Evolutionary conservation across 2,888 invertebrate genomes (phyloP).

Genomic region (Ophraella communa): DNA sequence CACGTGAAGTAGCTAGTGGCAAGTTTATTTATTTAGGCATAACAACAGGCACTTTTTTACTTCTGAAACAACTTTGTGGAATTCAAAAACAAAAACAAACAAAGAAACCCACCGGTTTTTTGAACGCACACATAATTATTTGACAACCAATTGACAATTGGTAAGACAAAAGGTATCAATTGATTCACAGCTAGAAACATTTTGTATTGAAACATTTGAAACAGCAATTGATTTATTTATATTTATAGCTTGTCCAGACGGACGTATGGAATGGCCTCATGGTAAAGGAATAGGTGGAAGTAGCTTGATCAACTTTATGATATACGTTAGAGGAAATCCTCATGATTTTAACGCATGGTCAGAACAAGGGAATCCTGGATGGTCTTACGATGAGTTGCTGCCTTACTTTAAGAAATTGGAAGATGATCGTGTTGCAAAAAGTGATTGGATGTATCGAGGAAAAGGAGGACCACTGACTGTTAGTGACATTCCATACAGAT

Average conservation of each 20-base stretch:
- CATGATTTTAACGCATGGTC: constrained; percentile 76
- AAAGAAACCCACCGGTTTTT: too few species aligned
- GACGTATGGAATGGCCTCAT: constrained; percentile 60
- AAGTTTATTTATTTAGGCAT: too few species aligned
- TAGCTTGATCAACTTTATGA: constrained; percentile 61
- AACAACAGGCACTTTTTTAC: too few species aligned
- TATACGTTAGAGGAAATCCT: constrained; percentile 67
- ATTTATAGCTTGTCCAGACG: constrained; percentile 56
- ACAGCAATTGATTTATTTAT: neutral
- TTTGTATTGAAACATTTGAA: too few species aligned
- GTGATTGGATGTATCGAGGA: constrained; percentile 53
- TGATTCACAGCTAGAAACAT: too few species aligned
- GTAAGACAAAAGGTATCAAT: too few species aligned
- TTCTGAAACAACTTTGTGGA: too few species aligned
- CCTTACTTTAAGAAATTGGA: constrained; percentile 58
- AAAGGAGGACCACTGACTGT: constrained; percentile 56
- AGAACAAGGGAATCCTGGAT: constrained; percentile 63
- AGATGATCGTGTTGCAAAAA: constrained; percentile 47
- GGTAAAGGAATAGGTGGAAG: constrained; percentile 67
- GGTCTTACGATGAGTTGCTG: constrained; percentile 61
- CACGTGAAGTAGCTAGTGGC: too few species aligned
- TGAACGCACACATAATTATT: too few species aligned
- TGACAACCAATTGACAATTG: too few species aligned
- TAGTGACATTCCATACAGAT: constrained; percentile 55
- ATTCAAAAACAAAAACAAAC: too few species aligned